A percentile compares a stretch with the other conserved stretches of the same genome.
These are phyloP conservation scores for Oscheius myriophilus DNA, from an alignment of 2,888 invertebrate genomes.

Conservation along the genomic window DNA sequence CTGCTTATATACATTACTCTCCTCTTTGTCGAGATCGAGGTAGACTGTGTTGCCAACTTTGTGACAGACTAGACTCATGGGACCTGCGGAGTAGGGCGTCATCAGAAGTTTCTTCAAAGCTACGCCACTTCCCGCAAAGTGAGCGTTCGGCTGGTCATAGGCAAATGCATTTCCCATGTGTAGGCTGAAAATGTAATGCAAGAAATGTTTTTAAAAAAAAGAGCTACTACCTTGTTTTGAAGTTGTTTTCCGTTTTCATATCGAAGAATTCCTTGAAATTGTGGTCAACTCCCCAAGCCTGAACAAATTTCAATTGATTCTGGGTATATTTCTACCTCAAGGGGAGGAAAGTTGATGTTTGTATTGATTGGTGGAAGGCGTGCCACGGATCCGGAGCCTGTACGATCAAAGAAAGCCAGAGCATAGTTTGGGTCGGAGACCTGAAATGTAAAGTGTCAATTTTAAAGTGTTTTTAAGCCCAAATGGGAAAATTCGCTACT, in stretches of 20 bases:
- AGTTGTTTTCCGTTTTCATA: constrained; percentile 3
- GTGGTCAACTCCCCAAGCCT: neutral
- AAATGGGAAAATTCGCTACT: neutral
- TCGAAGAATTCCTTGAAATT: constrained; percentile 17
- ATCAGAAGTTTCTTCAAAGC: constrained; percentile 26
- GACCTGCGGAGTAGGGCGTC: constrained; percentile 24
- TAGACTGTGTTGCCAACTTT: constrained; percentile 27
- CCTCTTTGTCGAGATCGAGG: constrained; percentile 18
- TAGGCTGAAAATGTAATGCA: constrained; percentile 17
- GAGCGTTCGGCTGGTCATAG: neutral
- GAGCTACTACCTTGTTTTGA: constrained; percentile 19
- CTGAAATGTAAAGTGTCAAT: neutral
- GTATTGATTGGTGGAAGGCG: constrained; percentile 24
- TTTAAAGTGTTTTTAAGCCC: neutral
- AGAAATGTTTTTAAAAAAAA: neutral
- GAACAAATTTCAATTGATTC: too few species aligned
- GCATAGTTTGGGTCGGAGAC: constrained; percentile 9
- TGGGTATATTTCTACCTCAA: neutral
- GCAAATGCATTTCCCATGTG: constrained; percentile 22
- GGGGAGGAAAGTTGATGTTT: constrained; percentile 8
- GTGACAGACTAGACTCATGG: constrained; percentile 19
- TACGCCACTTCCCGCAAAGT: constrained; percentile 14
- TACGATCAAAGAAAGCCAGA: constrained; percentile 20
- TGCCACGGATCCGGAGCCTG: constrained; percentile 17
- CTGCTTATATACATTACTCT: constrained; percentile 7